Base-by-base conservation (phyloP, 1,140 invertebrate species). In the Oryzaephilus surinamensis region DNA sequence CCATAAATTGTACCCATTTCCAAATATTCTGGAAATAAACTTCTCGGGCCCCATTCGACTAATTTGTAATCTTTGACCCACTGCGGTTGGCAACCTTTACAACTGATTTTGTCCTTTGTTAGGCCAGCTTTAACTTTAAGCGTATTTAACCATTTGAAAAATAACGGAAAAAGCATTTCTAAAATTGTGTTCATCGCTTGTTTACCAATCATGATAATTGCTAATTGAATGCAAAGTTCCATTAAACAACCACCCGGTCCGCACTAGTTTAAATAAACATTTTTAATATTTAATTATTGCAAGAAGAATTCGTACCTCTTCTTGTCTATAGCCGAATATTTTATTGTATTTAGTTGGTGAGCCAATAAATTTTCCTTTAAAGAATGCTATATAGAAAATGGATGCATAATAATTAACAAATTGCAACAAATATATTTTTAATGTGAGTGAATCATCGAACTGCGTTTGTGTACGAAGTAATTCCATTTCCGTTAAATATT, bases 341-440 rank as follows among this genome's bases (percentile, higher is more conserved):
- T 74, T 67, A 39, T 79, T 83, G 51, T 91, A 91, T 19, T 77
- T 65, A 4, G 78, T 80, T 0, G 88, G 88, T 57, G 81, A 79
- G 0, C 88, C 88, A n/a, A 88, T 72, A 50, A 87, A 84, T 63
- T 88, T 93, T 26, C 93, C 94, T 62, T 97, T 97, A 50, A 97
- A 84, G 67, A 98, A 98, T 0, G 93, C 95, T 53, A 99, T 94
- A 58, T 99, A 99, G 70, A 98, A 95, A 59, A 98, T 94, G 1
- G 92, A 95, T 13, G 93, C 88, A 64, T 98, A 98, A 62, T 96
- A 97, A 64, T 99, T 99, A 19, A 98, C 87, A 68, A 98, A 98
- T 68, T 98, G 92, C 21, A 99, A 75, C 6, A 98, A 63, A 63
- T 97, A 98, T 51, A 98, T 95, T 71, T 98, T 98, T 7, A 98